Percentiles rank a stretch among this genome's conserved stretches.
Evolutionary conservation across 2,797 vertebrate genomes (phyloP).

Genomic region (Parauchenoglanis punctatus): DNA sequence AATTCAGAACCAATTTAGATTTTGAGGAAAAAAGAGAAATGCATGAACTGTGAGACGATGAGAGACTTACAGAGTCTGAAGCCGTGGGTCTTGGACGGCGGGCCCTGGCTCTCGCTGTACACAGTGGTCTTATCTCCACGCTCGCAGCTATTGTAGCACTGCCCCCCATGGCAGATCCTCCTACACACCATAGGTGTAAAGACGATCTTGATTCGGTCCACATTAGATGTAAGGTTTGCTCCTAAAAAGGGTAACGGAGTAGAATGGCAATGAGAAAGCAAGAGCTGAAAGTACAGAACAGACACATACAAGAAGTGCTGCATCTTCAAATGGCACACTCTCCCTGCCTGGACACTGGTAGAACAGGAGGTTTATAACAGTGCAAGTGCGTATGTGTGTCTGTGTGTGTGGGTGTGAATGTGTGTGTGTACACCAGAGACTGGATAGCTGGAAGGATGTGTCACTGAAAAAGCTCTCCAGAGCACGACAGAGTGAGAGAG

Average conservation of each 20-base stretch:
- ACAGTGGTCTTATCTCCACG: constrained; percentile 91
- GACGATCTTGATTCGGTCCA: constrained; percentile 93
- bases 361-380: constrained; percentile 72
- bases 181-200: constrained; percentile 94
- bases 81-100: constrained; percentile 82
- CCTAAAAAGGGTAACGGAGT: constrained; percentile 74
- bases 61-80: constrained; percentile 93
- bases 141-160: constrained; percentile 89
- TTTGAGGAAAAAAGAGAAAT: not conserved
- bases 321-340: constrained; percentile 67
- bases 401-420: constrained; percentile 56
- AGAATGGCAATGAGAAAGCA: constrained; percentile 69
- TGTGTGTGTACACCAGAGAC: constrained; percentile 55
- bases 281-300: constrained; percentile 66
- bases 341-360: constrained; percentile 57
- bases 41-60: constrained; percentile 31
- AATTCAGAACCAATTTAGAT: not conserved
- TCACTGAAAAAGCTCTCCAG: constrained; percentile 67
- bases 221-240: constrained; percentile 87
- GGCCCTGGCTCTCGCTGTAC: constrained; percentile 86
- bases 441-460: constrained; percentile 71
- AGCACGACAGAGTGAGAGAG: constrained; percentile 52
- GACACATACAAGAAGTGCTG: constrained; percentile 62
- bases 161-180: constrained; percentile 81
- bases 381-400: constrained; percentile 62